These are phyloP conservation scores for Stenichneumon culpator DNA, from an alignment of 2,888 invertebrate species.

Conservation along the genomic window DNA sequence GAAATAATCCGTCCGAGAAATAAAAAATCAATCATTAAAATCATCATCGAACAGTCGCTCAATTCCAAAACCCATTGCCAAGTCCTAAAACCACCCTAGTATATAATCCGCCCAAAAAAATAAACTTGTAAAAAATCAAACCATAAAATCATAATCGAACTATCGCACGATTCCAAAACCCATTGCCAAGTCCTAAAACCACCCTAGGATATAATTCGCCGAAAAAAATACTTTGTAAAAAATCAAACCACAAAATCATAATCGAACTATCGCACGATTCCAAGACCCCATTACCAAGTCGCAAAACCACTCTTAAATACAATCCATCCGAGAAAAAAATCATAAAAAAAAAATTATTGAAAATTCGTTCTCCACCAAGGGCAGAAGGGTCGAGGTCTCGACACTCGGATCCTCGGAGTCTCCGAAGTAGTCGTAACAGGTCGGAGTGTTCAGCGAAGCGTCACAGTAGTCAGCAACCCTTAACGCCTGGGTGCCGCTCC, in stretches of 20 bases:
- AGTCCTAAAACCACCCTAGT: no score
- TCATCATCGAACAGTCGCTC: no score
- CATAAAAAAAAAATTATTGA: neutral
- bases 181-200: neutral
- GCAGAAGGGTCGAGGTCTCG: neutral
- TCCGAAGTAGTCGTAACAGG: constrained; percentile 57
- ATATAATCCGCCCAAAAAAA: no score
- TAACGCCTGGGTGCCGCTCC: constrained; percentile 47
- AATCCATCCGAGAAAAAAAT: neutral
- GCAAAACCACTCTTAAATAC: no score
- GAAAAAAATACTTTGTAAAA: neutral
- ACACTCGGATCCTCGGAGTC: constrained; percentile 15
- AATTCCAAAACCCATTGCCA: no score
- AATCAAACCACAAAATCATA: no score
- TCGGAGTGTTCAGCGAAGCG: constrained; percentile 61
- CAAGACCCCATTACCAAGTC: no score
- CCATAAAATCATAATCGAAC: neutral
- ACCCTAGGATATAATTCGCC: neutral
- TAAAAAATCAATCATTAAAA: no score
- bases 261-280: no score
- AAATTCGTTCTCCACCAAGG: constrained; percentile 9
- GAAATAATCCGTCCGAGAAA: no score
- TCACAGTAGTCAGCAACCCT: constrained; percentile 66
- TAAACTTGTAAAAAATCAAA: no score
- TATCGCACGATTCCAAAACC: neutral